phyloP scores from a whole-genome alignment of 2,888 invertebrate genomes.

The Tetanocera ferruginea region DNA sequence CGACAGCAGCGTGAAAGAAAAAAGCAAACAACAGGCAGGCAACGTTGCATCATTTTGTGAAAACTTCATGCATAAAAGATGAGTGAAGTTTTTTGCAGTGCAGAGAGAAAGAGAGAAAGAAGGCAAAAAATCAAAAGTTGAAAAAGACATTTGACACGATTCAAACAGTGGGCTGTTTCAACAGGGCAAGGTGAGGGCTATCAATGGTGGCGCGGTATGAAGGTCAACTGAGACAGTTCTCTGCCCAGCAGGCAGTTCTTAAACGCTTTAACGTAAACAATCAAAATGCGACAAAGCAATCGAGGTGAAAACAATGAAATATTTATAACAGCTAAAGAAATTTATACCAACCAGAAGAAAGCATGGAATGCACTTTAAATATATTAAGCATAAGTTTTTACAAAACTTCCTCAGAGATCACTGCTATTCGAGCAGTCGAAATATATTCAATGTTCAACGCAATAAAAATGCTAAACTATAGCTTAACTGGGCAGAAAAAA shows the following conservation, averaged over 20 bases:
- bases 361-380: neutral
- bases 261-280: neutral
- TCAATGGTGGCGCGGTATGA: neutral
- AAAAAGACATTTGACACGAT: constrained; percentile 31
- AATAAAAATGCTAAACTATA: neutral
- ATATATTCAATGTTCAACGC: no score
- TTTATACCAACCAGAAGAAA: neutral
- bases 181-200: neutral
- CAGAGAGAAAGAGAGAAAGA: constrained; percentile 6
- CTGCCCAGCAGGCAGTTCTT: neutral
- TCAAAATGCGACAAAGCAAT: neutral
- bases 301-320: constrained; percentile 18
- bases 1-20: neutral
- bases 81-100: constrained; percentile 14
- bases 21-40: neutral
- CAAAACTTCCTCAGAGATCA: no score
- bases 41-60: constrained; percentile 10
- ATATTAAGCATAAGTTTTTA: neutral
- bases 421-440: no score
- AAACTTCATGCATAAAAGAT: constrained; percentile 35
- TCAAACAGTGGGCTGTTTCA: neutral
- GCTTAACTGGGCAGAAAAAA: neutral
- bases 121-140: constrained; percentile 34
- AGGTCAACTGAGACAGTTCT: neutral
- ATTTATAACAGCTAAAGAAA: constrained; percentile 1